Evolutionary conservation across 2,888 invertebrate species (phyloP), one percentile per base, ranked within the genome.

Genomic region (Tiphia femorata): DNA sequence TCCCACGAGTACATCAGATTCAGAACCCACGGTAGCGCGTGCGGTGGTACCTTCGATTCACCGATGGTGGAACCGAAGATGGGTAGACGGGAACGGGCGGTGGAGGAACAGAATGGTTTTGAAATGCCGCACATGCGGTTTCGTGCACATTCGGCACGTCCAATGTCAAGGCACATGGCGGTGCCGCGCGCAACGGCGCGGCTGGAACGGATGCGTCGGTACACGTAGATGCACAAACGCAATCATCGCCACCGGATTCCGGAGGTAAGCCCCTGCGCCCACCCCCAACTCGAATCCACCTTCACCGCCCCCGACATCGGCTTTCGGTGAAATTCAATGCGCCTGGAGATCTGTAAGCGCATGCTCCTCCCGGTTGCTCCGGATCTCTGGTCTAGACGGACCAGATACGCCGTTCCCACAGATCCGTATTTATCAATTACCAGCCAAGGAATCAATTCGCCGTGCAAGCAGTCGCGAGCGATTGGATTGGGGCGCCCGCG

Each of bases 351-450:
- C 44, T 43, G 50, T 23, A 44, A 30, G 29, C 47, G 42, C 51
- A 29, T 59, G 33, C 43, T 47, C 40, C 51, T 40, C 25, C 33
- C 33, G 14, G 33, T 6, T n/a, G n/a, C n/a, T n/a, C n/a, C 40
- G 40, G 23, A 19, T 29, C 46, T 48, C 51, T 43, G 35, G 38
- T 50, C 33, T 41, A 48, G 56, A 59, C 56, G 27, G 59, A 38
- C 27, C 51, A 41, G 56, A 51, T 50, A 43, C 48, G 56, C 56
- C 55, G 33, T 59, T 56, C 59, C 59, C 59, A 40, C 50, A 50
- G 50, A 47, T 41, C 42, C 49, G 59, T 51, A 56, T 56, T 59
- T 56, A 56, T 50, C 59, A 56, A 59, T 59, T 56, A 59, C 47
- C 51, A 43, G 30, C 51, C 51, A 59, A 59, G 56, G 56, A 56